A percentile compares a stretch with the other conserved stretches of the same genome.
These are phyloP conservation scores for Mola mola DNA, from an alignment of 2,113 vertebrate genomes.

Conservation along the genomic window DNA sequence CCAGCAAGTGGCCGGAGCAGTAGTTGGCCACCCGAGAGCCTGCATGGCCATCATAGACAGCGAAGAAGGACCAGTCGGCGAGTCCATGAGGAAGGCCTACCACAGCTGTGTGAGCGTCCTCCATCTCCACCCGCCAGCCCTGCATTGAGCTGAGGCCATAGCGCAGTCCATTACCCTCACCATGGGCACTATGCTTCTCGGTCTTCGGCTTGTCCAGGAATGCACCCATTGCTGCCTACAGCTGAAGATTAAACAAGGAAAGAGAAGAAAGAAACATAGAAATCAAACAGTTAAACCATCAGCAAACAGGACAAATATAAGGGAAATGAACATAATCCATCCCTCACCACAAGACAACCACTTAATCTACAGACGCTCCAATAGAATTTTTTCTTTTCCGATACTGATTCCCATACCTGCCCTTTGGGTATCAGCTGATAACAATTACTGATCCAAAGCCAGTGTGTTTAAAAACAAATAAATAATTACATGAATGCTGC, in stretches of 20 bases:
- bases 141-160: conserved; percentile 99
- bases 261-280: neutral
- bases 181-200: conserved; percentile 96
- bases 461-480: no score
- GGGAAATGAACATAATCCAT: neutral
- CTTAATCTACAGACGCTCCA: no score
- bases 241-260: conserved; percentile 50
- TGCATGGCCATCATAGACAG: conserved; percentile 97
- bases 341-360: no score
- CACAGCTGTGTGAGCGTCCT: conserved; percentile 97
- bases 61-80: conserved; percentile 98
- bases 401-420: no score
- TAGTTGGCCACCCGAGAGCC: conserved; percentile 98
- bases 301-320: neutral
- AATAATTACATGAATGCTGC: no score
- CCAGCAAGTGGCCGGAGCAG: conserved; percentile 95
- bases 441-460: no score
- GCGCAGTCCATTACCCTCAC: conserved; percentile 93
- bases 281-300: neutral
- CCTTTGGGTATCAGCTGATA: no score
- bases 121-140: conserved; percentile 99
- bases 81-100: conserved; percentile 96
- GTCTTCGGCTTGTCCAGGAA: conserved; percentile 99
- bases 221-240: conserved; percentile 95
- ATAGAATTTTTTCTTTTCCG: no score